Evolutionary conservation across 2,888 invertebrate species (phyloP), one percentile per base, ranked within the genome.

Genomic region (Diplazon laetatorius): DNA sequence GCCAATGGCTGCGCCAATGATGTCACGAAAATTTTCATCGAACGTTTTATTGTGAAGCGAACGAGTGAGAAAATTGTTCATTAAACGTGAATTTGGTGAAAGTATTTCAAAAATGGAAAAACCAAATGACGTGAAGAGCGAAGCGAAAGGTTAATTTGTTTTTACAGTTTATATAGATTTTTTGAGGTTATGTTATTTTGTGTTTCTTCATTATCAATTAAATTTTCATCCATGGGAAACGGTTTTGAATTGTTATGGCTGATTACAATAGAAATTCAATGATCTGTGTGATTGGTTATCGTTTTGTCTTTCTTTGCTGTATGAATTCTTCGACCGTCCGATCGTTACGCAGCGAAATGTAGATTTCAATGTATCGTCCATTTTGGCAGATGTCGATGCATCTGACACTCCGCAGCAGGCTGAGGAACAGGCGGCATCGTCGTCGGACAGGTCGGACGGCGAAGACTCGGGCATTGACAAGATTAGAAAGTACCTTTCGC

Each of bases 401-500:
- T 16, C 10, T 0, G 68, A 42, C 0, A 30, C 30, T 9, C 8
- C 9, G 6, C 55, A n/a, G n/a, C n/a, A n/a, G n/a, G n/a, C 46
- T 2, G 44, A 66, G 3, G 55, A 14, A 8, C n/a, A 39, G 0
- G 66, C 78, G 0, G 75, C 75, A 2, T 39, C 82, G 16, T 85
- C 86, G 18, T 37, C 71, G 0, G 82, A 84, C 8, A 80, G 70
- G 46, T 75, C 71, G 1, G 85, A 86, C 25, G 70, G 69, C 71
- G 93, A 93, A 78, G 89, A 89, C 39, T 90, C 93, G 65, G 92
- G 93, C 83, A 93, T 96, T 85, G 95, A 95, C 84, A 92, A 93
- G 70, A 93, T 96, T 63, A 91, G 94, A 69, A 92, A 93, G 83
- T 95, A 94, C 90, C 92, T 96, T 82, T 93, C 93, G 10, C 93